These are phyloP conservation scores for Candidula unifasciata DNA, from an alignment of 2,888 invertebrate species.

Conservation along the genomic window DNA sequence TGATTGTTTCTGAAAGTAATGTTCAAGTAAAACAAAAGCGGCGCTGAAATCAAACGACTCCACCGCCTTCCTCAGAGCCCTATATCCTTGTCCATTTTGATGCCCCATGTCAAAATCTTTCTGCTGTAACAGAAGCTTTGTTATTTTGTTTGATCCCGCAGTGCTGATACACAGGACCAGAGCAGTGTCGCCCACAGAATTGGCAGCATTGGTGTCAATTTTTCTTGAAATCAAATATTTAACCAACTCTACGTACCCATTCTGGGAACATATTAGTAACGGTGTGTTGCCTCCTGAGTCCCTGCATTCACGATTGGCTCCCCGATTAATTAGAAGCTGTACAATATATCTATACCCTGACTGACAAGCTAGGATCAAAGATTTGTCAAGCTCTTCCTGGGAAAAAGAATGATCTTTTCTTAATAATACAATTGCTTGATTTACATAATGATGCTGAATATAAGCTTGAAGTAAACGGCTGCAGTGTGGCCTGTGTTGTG, in stretches of 20 bases:
- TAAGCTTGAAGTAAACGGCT: no score
- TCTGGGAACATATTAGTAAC: neutral
- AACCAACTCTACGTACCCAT: slow-evolving; percentile 2
- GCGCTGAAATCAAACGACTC: neutral
- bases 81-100: neutral
- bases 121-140: neutral
- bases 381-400: slow-evolving; percentile 1
- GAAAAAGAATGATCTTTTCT: neutral
- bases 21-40: neutral
- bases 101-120: neutral
- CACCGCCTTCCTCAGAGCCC: slow-evolving; percentile 1
- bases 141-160: neutral
- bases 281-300: neutral
- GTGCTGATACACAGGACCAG: neutral
- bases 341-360: neutral
- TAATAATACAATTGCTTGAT: neutral
- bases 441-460: no score
- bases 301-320: neutral
- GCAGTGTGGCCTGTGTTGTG: no score
- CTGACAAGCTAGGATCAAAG: slow-evolving; percentile 3
- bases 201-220: neutral
- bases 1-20: no score
- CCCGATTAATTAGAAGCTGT: neutral
- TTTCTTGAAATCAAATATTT: neutral
- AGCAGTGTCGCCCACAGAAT: neutral